Base-by-base conservation (phyloP, 1,140 invertebrate genomes). In the Drosophila bocki region DNA sequence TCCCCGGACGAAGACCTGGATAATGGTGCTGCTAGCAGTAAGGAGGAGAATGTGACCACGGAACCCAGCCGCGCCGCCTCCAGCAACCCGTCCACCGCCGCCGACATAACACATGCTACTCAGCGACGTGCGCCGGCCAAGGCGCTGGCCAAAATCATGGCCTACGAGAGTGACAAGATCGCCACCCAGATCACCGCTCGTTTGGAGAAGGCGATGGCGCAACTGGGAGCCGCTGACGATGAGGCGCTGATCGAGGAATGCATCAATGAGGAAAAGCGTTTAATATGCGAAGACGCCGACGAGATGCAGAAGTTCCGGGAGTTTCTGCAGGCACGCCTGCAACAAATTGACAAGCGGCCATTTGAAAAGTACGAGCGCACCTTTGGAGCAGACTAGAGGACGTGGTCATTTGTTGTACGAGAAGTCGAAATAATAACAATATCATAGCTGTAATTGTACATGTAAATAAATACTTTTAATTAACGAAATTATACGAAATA, bases 101-200 rank as follows among this genome's bases (percentile, higher is more conserved):
- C 19, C 13, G 35, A 56, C 0, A 35, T 11, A 26, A 9, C 35
- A 7, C 35, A 39, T 7, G 1, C 4, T 22, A 59, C 41, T 19
- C 22, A 33, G 1, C 59, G 76, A n/a, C 80, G 81, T 0, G 64
- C 81, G 1, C 78, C 85, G 2, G 75, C 75, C 6, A 75, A 57
- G n/a, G 81, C 85, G 2, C 51, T 90, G 45, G 56, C 74, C 3
- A 88, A 82, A 22, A 82, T 90, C 3, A 58, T 91, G 45, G 47
- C 63, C 37, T 85, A 90, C 13, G 85, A 88, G 17, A 85, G 57
- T n/a, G 44, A 57, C 11, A 90, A 81, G 15, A 79, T 88, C 4
- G 42, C 65, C 8, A 44, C 39, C 26, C 81, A 88, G 56, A 68
- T 88, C 26, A 45, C 41, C 1, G 22, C 44, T 19, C 78, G 85